Evolutionary conservation across 2,888 invertebrate genomes (phyloP), one percentile per base, ranked within the genome.

Genomic region (Drosophila anomelani): DNA sequence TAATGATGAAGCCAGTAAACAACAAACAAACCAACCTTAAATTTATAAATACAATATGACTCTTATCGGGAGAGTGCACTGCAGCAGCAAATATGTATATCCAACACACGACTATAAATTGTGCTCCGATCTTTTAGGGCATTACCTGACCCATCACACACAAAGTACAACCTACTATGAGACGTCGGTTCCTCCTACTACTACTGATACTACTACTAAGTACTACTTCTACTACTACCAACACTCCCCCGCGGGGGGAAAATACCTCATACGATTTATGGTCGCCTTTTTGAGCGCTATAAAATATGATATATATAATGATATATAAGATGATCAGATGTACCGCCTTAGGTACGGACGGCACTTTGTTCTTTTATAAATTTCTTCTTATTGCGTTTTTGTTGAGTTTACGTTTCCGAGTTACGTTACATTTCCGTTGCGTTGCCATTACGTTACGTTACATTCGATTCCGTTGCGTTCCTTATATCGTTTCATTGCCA

Each of bases 351-450:
- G 87, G 88, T 88, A 86, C 82, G 82, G 73, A 83, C 79, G 89
- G 87, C 85, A 87, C 84, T 83, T 79, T 81, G 89, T 79, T 88
- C 88, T 77, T 80, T 70, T 87, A 75, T 76, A 64, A 63, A 56
- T 68, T 80, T 82, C 88, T 84, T 84, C 89, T 84, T 87, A 84
- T 84, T 84, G 84, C 84, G 84, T 84, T 84, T 84, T 84, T 88
- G 88, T 84, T 84, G 88, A 89, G 88, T 84, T 73, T 84, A 84
- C 89, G 83, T 88, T 88, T 75, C 77, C 78, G 86, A 88, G 76
- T 83, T 82, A 77, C 82, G 77, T 86, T 83, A 83, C 83, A 60
- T 81, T 80, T 61, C 76, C 81, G 67, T 85, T 85, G 82, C 76
- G 73, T 73, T 73, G 68, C 57, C 75, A 75, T 81, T 82, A 79